Percentiles rank a stretch among this genome's conserved stretches.
Conservation (phyloP, 2,113 vertebrate genomes). For the Procavia capensis region DNA sequence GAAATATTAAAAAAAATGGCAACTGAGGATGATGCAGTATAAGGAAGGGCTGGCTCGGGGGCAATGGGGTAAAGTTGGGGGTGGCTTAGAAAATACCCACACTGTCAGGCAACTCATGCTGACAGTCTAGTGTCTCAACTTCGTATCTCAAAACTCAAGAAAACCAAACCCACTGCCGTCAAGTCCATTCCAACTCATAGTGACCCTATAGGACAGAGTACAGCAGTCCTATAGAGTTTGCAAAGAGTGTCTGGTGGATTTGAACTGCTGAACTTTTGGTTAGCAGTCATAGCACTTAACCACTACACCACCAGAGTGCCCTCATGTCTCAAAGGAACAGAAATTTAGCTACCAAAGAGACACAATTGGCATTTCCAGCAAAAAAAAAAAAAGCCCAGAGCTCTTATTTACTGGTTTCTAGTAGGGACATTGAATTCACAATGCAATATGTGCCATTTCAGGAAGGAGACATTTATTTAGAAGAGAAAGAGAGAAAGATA, state of each 20-base stretch:
- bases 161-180: too few relatives aligned
- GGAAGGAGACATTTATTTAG: neutral
- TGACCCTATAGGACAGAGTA: too few relatives aligned
- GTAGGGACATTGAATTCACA: neutral
- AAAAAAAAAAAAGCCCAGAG: neutral
- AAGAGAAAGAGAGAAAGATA: neutral
- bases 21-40: neutral
- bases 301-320: too few relatives aligned
- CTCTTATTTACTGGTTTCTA: neutral
- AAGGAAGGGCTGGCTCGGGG: neutral
- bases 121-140: neutral
- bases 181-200: too few relatives aligned
- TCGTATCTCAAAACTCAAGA: too few relatives aligned
- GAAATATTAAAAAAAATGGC: neutral
- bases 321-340: conserved; percentile 3
- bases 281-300: too few relatives aligned
- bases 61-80: neutral
- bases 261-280: too few relatives aligned
- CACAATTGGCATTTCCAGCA: neutral
- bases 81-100: neutral
- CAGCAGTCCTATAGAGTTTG: too few relatives aligned
- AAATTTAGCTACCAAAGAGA: neutral
- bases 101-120: neutral
- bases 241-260: too few relatives aligned
- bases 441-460: neutral